These are phyloP conservation scores for Theretra japonica DNA, from an alignment of 2,888 invertebrate species.

Conservation along the genomic window DNA sequence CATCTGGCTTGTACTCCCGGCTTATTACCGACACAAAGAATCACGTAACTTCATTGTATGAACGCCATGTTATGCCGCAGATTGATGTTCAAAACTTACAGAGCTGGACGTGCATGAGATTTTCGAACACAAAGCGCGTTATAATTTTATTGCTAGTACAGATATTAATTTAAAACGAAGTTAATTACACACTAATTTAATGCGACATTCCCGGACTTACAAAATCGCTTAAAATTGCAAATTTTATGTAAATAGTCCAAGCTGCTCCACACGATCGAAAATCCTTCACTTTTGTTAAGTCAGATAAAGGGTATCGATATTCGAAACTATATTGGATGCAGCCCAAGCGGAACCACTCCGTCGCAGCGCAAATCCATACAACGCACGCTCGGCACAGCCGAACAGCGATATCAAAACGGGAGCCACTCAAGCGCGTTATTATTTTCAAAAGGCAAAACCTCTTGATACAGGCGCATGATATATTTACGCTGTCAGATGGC, in stretches of 20 bases:
- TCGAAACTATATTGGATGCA: conserved; percentile 3
- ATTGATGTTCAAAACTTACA: conserved; percentile 1
- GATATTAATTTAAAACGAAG: too few relatives aligned
- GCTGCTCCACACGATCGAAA: background rate
- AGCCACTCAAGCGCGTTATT: conserved; percentile 11
- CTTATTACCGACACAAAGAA: conserved; percentile 78
- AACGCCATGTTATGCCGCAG: conserved; percentile 29
- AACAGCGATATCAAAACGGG: background rate
- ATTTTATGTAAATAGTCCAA: too few relatives aligned
- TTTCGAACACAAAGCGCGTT: background rate
- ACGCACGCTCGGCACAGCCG: background rate
- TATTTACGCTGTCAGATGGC: conserved; percentile 22
- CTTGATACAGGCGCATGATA: conserved; percentile 5
- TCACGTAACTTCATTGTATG: conserved; percentile 45
- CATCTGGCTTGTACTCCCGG: conserved; percentile 64
- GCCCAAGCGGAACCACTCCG: background rate
- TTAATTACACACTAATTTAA: too few relatives aligned
- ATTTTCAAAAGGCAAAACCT: conserved; percentile 11
- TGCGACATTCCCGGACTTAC: too few relatives aligned
- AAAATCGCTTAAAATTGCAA: too few relatives aligned
- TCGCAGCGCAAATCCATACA: background rate
- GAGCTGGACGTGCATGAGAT: background rate
- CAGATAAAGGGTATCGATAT: background rate
- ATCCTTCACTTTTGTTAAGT: background rate
- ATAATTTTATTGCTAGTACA: background rate